These are phyloP conservation scores for Bombus fervidus DNA, from an alignment of 1,140 invertebrate genomes.

Conservation along the genomic window DNA sequence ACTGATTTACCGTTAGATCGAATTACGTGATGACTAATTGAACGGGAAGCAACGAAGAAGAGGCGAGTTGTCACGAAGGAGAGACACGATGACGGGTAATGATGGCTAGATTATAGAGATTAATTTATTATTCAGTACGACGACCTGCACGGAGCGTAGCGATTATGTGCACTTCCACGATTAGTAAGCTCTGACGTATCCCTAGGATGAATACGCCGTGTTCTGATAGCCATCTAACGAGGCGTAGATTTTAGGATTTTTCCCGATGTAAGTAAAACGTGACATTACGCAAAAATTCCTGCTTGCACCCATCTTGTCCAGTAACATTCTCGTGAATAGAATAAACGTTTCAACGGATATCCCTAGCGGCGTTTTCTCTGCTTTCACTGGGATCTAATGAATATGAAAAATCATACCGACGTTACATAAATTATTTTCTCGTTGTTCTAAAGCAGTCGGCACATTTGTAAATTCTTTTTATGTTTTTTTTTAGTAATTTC, in stretches of 20 bases:
- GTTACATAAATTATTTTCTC: neutral
- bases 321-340: slow-evolving; percentile 16
- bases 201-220: slow-evolving; percentile 21
- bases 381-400: neutral
- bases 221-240: slow-evolving; percentile 46
- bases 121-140: slow-evolving; percentile 67
- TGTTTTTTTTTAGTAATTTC: neutral
- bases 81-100: slow-evolving; percentile 25
- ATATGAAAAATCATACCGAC: slow-evolving; percentile 7
- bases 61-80: slow-evolving; percentile 27
- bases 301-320: slow-evolving; percentile 18
- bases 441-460: too few species aligned
- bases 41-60: slow-evolving; percentile 4
- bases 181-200: neutral
- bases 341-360: slow-evolving; percentile 3
- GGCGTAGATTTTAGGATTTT: slow-evolving; percentile 54
- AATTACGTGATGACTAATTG: too few species aligned
- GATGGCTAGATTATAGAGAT: slow-evolving; percentile 51
- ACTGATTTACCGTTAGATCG: too few species aligned
- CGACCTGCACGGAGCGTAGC: slow-evolving; percentile 1
- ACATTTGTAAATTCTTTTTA: too few species aligned
- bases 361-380: neutral
- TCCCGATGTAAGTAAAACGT: slow-evolving; percentile 23
- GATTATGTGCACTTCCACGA: slow-evolving; percentile 40
- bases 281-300: slow-evolving; percentile 33